These are phyloP conservation scores for Smittia aterrima DNA, from an alignment of 2,888 invertebrate species.

Conservation along the genomic window DNA sequence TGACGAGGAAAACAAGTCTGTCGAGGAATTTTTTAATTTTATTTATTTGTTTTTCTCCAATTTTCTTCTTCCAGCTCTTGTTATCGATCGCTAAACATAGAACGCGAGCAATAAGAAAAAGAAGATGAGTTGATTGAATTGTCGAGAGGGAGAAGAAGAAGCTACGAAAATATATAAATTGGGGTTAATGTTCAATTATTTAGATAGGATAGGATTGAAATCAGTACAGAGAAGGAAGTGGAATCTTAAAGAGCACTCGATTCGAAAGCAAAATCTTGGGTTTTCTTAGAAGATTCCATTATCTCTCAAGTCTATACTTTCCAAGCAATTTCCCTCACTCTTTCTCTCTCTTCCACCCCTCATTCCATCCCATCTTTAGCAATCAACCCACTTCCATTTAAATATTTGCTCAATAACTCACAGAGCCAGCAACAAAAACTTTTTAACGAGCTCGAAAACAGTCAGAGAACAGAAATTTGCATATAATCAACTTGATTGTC, in stretches of 20 bases:
- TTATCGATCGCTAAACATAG: conserved; percentile 16
- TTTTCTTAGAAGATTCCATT: not conserved
- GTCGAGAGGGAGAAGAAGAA: conserved; percentile 17
- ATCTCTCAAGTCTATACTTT: not conserved
- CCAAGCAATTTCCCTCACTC: not conserved
- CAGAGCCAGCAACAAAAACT: conserved; percentile 16
- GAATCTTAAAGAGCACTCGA: not conserved
- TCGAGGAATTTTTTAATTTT: conserved; percentile 28
- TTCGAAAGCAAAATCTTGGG: not conserved
- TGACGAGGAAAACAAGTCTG: not conserved
- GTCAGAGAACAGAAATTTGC: conserved; percentile 31
- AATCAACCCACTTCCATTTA: conserved; percentile 41
- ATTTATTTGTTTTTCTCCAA: conserved; percentile 36
- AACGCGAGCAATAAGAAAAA: not conserved
- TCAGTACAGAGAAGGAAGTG: not conserved
- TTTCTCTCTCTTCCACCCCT: not conserved
- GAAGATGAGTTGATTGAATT: conserved; percentile 33
- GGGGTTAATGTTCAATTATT: conserved; percentile 40
- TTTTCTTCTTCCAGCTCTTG: not conserved
- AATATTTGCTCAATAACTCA: conserved; percentile 41
- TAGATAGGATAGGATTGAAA: conserved; percentile 22
- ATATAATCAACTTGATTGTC: conserved; percentile 39
- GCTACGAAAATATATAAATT: conserved; percentile 23
- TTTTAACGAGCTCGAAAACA: conserved; percentile 34
- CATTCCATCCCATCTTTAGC: conserved; percentile 11